Evolutionary conservation across 2,888 invertebrate genomes (phyloP).

Genomic region (Agrotis ipsilon): DNA sequence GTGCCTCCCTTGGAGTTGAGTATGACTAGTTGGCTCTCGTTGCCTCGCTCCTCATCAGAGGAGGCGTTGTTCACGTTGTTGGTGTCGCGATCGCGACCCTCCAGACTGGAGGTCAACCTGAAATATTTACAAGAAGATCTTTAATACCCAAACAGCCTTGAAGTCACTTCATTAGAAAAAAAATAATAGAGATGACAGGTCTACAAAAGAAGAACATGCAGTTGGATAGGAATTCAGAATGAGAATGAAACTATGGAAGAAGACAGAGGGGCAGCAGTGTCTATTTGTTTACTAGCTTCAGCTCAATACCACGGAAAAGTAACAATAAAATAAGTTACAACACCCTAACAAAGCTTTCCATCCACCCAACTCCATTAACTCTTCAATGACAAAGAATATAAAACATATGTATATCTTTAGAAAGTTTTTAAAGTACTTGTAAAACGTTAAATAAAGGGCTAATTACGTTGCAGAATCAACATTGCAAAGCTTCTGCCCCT

Average conservation of each 20-base stretch:
- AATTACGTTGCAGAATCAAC: slow-evolving; percentile 49
- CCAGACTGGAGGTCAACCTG: slow-evolving; percentile 87
- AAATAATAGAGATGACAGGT: slow-evolving; percentile 31
- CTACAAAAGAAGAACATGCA: slow-evolving; percentile 39
- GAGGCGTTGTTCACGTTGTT: slow-evolving; percentile 88
- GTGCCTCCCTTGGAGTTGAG: slow-evolving; percentile 91
- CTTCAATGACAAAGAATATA: slow-evolving; percentile 1
- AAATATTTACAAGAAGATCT: slow-evolving; percentile 39
- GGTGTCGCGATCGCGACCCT: slow-evolving; percentile 87
- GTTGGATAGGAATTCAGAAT: slow-evolving; percentile 23
- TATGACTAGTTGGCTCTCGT: slow-evolving; percentile 84
- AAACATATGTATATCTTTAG: slow-evolving; percentile 14
- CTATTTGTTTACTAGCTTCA: slow-evolving; percentile 33
- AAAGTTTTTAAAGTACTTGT: slow-evolving; percentile 31
- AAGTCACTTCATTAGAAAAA: slow-evolving; percentile 7
- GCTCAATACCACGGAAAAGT: slow-evolving; percentile 1
- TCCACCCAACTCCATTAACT: slow-evolving; percentile 4
- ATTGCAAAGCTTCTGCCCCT: slow-evolving; percentile 36
- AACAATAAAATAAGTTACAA: neutral
- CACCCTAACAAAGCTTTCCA: neutral
- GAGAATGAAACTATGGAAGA: slow-evolving; percentile 17
- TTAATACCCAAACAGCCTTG: neutral
- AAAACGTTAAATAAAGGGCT: slow-evolving; percentile 32
- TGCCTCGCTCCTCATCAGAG: slow-evolving; percentile 85
- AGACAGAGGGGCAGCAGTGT: slow-evolving; percentile 40